phyloP scores from a whole-genome alignment of 2,888 invertebrate genomes.

The Listrodromus nycthemerus region DNA sequence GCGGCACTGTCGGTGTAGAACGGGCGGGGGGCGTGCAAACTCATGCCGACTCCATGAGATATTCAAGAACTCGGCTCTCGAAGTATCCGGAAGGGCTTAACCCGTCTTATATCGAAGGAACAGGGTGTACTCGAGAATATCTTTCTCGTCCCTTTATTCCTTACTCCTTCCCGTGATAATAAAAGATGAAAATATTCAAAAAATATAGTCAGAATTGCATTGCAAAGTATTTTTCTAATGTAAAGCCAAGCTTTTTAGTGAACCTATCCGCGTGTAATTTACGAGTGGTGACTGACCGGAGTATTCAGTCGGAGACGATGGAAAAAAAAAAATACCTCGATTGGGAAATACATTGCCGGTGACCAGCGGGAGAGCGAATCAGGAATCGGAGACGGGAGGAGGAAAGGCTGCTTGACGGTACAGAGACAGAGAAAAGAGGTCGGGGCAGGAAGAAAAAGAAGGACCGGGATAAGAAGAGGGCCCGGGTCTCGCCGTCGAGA shows the following conservation, averaged over 20 bases:
- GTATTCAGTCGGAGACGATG: conserved; percentile 7
- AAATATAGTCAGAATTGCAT: neutral
- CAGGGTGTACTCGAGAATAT: conserved; percentile 22
- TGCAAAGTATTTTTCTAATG: neutral
- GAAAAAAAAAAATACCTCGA: conserved; percentile 31
- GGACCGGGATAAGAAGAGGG: conserved; percentile 42
- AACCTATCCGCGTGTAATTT: conserved; percentile 17
- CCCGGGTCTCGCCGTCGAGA: conserved; percentile 70
- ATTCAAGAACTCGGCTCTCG: conserved; percentile 50
- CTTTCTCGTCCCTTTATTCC: neutral
- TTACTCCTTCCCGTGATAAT: neutral
- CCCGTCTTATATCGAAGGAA: conserved; percentile 11
- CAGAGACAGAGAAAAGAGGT: conserved; percentile 59
- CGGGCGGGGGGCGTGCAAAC: conserved; percentile 7
- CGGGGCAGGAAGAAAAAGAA: conserved; percentile 32
- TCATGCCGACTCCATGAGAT: conserved; percentile 51
- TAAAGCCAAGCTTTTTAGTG: conserved; percentile 11
- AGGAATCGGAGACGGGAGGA: conserved; percentile 48
- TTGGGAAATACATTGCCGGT: conserved; percentile 36
- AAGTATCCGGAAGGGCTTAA: conserved; percentile 36
- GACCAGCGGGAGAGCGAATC: conserved; percentile 35
- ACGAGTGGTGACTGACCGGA: conserved; percentile 17
- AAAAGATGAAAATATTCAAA: neutral
- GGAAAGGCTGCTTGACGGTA: conserved; percentile 56
- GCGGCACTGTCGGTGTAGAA: conserved; percentile 15